Percentiles rank a stretch among this genome's conserved stretches.
phyloP scores from a whole-genome alignment of 1,140 invertebrate genomes.

The Campoletis sonorensis region DNA sequence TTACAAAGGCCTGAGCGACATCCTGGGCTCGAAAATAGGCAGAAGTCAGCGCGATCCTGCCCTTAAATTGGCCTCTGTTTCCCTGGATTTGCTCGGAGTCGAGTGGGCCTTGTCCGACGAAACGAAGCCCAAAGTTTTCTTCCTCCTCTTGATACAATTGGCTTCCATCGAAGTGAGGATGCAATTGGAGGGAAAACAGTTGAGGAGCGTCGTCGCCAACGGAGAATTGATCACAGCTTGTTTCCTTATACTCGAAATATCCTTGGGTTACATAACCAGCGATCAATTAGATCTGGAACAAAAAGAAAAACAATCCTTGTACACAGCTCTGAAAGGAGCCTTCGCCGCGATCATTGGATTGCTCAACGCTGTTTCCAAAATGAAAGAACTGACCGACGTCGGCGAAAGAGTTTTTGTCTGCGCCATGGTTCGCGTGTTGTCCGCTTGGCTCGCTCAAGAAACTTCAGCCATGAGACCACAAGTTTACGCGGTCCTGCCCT shows the following conservation, averaged over 20 bases:
- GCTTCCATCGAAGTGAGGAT: constrained; percentile 94
- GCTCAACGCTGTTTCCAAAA: constrained; percentile 84
- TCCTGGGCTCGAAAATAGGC: constrained; percentile 90
- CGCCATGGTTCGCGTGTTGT: constrained; percentile 88
- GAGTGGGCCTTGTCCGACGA: constrained; percentile 89
- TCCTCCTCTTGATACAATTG: constrained; percentile 89
- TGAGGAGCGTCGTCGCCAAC: constrained; percentile 86
- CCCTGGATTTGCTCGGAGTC: constrained; percentile 88
- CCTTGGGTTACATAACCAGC: constrained; percentile 87
- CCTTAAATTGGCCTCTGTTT: constrained; percentile 87
- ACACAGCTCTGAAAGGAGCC: constrained; percentile 92
- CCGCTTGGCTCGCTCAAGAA: constrained; percentile 94
- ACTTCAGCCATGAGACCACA: constrained; percentile 91
- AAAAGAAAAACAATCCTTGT: constrained; percentile 93
- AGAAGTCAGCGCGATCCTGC: constrained; percentile 92
- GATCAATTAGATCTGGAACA: constrained; percentile 90
- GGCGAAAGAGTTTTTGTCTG: constrained; percentile 87
- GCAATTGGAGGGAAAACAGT: constrained; percentile 90
- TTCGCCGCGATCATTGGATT: constrained; percentile 89
- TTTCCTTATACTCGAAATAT: constrained; percentile 89
- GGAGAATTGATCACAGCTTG: constrained; percentile 88
- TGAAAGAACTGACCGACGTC: constrained; percentile 81
- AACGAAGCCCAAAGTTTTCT: constrained; percentile 88
- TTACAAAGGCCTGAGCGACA: constrained; percentile 87
- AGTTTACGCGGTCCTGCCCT: constrained; percentile 87